A percentile compares a stretch with the other conserved stretches of the same genome.
These are phyloP conservation scores for Papio anubis DNA, from an alignment of 2,113 vertebrate genomes.

Conservation along the genomic window DNA sequence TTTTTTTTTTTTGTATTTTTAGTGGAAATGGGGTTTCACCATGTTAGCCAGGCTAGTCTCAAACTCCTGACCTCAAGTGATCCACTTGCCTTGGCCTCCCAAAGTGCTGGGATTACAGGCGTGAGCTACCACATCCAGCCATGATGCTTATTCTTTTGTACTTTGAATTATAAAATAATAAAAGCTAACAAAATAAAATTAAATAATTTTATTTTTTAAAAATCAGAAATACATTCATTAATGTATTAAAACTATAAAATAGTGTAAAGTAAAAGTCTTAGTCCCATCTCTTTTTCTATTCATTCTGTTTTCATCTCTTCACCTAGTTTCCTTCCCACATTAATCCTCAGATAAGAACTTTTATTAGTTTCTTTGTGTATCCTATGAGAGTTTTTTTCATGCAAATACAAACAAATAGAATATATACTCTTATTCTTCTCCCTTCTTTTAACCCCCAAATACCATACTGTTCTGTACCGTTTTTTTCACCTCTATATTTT, in stretches of 20 bases:
- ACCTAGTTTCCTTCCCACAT: neutral
- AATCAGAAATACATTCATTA: neutral
- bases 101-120: too few species aligned
- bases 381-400: neutral
- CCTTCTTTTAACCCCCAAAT: neutral
- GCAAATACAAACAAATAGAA: neutral
- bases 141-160: neutral
- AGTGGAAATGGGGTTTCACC: too few species aligned
- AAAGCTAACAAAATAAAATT: neutral
- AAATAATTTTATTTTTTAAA: neutral
- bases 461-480: neutral
- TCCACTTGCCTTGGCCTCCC: too few species aligned
- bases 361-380: neutral
- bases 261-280: neutral
- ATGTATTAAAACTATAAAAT: neutral
- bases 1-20: too few species aligned
- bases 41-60: too few species aligned
- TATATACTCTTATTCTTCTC: neutral
- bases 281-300: neutral
- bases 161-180: neutral
- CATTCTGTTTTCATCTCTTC: neutral
- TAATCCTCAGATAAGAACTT: too few species aligned
- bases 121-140: too few species aligned
- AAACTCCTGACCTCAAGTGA: too few species aligned
- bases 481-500: too few species aligned